Percentiles rank a stretch among this genome's conserved stretches.
Evolutionary conservation across 23 tunicate genomes (phyloP).

Genomic region (Botrylloides violaceus): DNA sequence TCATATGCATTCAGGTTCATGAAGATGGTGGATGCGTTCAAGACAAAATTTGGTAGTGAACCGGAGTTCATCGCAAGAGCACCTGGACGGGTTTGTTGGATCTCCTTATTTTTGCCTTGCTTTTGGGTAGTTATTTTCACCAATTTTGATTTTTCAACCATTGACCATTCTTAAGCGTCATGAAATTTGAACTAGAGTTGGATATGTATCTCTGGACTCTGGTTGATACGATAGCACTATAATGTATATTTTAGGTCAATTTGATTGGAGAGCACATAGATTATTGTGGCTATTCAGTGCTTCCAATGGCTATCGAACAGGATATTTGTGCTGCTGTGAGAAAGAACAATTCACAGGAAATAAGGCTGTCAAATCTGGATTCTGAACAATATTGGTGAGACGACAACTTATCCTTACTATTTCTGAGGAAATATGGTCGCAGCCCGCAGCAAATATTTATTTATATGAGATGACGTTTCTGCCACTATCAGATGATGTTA

Average conservation of each 20-base stretch:
- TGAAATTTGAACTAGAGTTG: too few relatives aligned
- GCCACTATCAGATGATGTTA: too few relatives aligned
- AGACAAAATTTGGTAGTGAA: conserved; percentile 35
- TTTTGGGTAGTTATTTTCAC: too few relatives aligned
- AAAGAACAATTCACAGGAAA: conserved; percentile 13
- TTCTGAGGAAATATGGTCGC: background rate
- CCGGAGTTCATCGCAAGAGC: conserved; percentile 71
- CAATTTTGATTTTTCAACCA: too few relatives aligned
- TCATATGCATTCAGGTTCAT: background rate
- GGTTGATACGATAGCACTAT: too few relatives aligned
- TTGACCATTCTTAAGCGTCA: too few relatives aligned
- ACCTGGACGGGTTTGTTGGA: conserved; percentile 64
- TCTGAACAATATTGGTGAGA: background rate
- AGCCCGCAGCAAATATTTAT: background rate
- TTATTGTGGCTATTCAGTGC: conserved; percentile 92
- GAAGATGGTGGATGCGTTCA: conserved; percentile 7
- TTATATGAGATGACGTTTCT: background rate
- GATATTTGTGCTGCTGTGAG: conserved; percentile 62
- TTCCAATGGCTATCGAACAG: conserved; percentile 91
- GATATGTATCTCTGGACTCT: too few relatives aligned
- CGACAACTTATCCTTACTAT: too few relatives aligned
- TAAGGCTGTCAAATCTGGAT: conserved; percentile 46
- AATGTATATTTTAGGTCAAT: conserved; percentile 65
- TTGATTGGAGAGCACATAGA: conserved; percentile 95
- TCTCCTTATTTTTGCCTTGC: too few relatives aligned